These are phyloP conservation scores for Aphelinus certus DNA, from an alignment of 1,140 invertebrate species.

Conservation along the genomic window DNA sequence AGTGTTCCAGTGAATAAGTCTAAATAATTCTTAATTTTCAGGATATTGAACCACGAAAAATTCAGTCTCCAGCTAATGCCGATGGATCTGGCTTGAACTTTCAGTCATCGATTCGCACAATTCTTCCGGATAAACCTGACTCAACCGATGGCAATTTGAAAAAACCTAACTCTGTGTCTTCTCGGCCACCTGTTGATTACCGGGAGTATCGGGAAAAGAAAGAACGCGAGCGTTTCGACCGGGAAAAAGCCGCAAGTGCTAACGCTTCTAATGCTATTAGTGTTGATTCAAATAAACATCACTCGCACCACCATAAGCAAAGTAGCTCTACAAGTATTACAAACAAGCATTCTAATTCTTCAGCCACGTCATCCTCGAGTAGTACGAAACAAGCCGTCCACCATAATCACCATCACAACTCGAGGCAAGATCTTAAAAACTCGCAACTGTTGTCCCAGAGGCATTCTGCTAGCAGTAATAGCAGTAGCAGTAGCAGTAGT, in stretches of 20 bases:
- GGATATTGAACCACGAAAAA: slow-evolving; percentile 59
- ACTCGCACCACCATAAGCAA: slow-evolving; percentile 55
- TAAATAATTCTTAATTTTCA: slow-evolving; percentile 41
- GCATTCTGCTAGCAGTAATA: slow-evolving; percentile 45
- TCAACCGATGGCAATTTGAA: slow-evolving; percentile 51
- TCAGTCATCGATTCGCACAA: slow-evolving; percentile 46
- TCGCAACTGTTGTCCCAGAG: slow-evolving; percentile 47
- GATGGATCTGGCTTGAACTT: slow-evolving; percentile 50
- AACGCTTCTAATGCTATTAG: slow-evolving; percentile 16
- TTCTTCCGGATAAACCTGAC: slow-evolving; percentile 46
- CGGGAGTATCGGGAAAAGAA: slow-evolving; percentile 68
- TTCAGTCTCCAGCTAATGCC: slow-evolving; percentile 53
- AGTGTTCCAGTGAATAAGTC: slow-evolving; percentile 2
- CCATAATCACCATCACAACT: slow-evolving; percentile 59
- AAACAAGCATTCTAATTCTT: slow-evolving; percentile 47
- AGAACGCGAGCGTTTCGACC: slow-evolving; percentile 61
- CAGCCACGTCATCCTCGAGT: slow-evolving; percentile 39
- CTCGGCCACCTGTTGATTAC: slow-evolving; percentile 53
- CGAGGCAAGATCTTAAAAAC: slow-evolving; percentile 53
- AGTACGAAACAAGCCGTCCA: slow-evolving; percentile 51
- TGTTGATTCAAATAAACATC: slow-evolving; percentile 52
- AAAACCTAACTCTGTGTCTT: slow-evolving; percentile 43
- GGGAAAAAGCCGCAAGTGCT: slow-evolving; percentile 44
- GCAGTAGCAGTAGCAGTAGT: slow-evolving; percentile 32
- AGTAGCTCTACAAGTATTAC: slow-evolving; percentile 45